Evolutionary conservation across 2,797 vertebrate genomes (phyloP).

Genomic region (Champsocephalus esox): DNA sequence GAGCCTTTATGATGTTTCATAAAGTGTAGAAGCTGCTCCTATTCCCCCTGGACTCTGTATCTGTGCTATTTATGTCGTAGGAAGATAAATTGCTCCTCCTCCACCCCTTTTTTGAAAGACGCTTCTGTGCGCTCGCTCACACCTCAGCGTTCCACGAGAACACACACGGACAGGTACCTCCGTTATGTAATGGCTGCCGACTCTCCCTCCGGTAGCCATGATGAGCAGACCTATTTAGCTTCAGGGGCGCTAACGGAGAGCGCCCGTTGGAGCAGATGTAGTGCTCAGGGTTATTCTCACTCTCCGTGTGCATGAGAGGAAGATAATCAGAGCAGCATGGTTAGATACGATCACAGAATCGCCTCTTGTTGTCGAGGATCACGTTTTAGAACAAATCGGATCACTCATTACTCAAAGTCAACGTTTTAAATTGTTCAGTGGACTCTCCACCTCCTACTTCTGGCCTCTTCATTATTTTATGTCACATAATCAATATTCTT

Average conservation of each 20-base stretch:
- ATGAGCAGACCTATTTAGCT: constrained; percentile 71
- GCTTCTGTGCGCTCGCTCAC: constrained; percentile 36
- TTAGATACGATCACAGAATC: constrained; percentile 40
- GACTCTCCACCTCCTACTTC: background rate
- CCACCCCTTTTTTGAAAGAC: constrained; percentile 40
- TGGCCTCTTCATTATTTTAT: background rate
- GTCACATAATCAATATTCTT: background rate
- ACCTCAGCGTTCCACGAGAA: constrained; percentile 34
- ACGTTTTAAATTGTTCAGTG: too few relatives aligned
- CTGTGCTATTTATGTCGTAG: constrained; percentile 69
- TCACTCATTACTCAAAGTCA: too few relatives aligned
- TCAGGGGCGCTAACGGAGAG: constrained; percentile 2
- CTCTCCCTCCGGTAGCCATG: constrained; percentile 47
- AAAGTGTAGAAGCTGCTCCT: constrained; percentile 42
- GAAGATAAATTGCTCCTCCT: constrained; percentile 72
- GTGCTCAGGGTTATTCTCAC: constrained; percentile 19
- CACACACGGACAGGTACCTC: constrained; percentile 50
- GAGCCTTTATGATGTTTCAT: constrained; percentile 21
- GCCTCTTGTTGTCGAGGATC: constrained; percentile 15
- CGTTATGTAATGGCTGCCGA: constrained; percentile 52
- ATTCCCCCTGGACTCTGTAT: constrained; percentile 48
- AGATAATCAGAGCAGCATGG: constrained; percentile 51
- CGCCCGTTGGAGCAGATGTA: constrained; percentile 36
- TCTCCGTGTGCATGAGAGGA: constrained; percentile 3
- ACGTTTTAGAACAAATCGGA: background rate